Conservation (phyloP, 2,113 vertebrate genomes). For the Prionailurus viverrinus region DNA sequence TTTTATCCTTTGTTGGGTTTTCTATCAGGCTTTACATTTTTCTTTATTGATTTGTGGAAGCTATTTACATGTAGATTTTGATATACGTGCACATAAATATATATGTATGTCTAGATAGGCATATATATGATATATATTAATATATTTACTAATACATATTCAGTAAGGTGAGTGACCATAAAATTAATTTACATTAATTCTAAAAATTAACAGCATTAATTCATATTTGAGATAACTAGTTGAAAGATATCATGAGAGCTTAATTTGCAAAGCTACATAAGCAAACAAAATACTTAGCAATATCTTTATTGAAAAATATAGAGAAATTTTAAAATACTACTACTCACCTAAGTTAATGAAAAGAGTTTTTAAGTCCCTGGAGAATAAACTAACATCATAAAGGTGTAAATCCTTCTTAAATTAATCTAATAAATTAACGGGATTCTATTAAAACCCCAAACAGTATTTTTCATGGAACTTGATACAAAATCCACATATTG, state of each 20-base stretch:
- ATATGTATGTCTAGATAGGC: not conserved
- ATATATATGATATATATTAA: not conserved
- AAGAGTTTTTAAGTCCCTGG: not conserved
- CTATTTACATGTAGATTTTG: not conserved
- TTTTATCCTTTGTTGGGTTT: not conserved
- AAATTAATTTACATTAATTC: not conserved
- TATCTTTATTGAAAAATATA: not conserved
- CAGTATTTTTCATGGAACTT: not conserved
- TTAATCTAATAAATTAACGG: conserved; percentile 2
- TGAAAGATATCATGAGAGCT: not conserved
- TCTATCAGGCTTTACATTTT: not conserved
- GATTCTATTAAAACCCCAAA: not conserved
- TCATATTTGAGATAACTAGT: not conserved
- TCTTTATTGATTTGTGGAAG: conserved; percentile 15
- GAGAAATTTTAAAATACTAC: conserved; percentile 5
- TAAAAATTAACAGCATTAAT: not conserved
- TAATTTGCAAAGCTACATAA: not conserved
- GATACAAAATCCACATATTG: not conserved
- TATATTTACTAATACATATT: not conserved
- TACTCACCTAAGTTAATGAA: not conserved
- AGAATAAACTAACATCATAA: not conserved
- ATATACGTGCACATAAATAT: not conserved
- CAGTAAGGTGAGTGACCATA: not conserved
- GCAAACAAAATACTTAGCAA: not conserved
- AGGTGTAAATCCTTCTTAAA: not conserved